These are phyloP conservation scores for Marmota flaviventris DNA, from an alignment of 2,113 vertebrate species.

Conservation along the genomic window DNA sequence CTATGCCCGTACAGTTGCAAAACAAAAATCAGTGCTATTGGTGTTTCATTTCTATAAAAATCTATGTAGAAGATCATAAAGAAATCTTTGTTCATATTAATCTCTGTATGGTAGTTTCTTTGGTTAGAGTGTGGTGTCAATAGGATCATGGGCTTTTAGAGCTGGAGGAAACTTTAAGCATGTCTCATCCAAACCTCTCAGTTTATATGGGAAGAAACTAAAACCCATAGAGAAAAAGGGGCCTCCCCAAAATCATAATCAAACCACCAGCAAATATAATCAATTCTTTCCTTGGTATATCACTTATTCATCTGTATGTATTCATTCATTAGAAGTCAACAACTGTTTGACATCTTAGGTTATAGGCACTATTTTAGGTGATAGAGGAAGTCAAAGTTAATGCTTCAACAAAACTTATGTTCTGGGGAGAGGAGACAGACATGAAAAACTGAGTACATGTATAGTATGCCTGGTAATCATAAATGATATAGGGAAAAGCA, in stretches of 20 bases:
- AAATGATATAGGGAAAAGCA: not conserved
- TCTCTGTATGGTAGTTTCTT: slow-evolving; percentile 11
- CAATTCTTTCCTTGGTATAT: not conserved
- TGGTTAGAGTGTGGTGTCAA: not conserved
- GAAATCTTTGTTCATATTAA: not conserved
- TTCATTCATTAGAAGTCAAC: slow-evolving; percentile 37
- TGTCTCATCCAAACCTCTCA: not conserved
- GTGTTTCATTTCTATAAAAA: slow-evolving; percentile 61
- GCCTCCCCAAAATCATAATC: not conserved
- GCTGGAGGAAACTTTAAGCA: not conserved
- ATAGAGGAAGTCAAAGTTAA: not conserved
- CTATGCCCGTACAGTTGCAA: not conserved
- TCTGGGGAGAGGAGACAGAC: not conserved
- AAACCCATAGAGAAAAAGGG: not conserved
- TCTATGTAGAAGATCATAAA: not conserved
- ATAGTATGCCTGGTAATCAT: not conserved
- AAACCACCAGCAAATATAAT: slow-evolving; percentile 27
- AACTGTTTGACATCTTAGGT: not conserved
- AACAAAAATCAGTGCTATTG: not conserved
- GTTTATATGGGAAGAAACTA: not conserved
- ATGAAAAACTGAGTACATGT: not conserved
- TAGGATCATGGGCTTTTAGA: not conserved
- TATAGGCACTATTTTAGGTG: not conserved
- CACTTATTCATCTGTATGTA: not conserved
- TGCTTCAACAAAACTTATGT: not conserved